Evolutionary conservation across 2,797 vertebrate species (phyloP).

Genomic region (Natrix natrix): DNA sequence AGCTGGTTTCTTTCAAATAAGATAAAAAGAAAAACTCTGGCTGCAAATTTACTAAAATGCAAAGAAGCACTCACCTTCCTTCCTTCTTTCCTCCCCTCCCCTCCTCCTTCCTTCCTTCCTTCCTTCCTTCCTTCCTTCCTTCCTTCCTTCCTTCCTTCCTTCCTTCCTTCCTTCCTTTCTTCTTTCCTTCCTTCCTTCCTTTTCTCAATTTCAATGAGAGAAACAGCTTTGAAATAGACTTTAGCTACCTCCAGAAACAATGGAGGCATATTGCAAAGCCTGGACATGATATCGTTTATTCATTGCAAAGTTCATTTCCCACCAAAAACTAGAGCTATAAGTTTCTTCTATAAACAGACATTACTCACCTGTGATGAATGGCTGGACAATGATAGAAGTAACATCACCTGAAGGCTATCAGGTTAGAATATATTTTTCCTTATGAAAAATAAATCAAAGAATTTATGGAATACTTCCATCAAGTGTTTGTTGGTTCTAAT

Average conservation of each 20-base stretch:
- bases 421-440: not conserved
- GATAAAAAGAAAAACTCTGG: not conserved
- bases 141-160: not conserved
- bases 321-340: not conserved
- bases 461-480: not conserved
- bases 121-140: too few species aligned
- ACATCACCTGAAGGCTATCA: not conserved
- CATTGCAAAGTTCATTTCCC: not conserved
- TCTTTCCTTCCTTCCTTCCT: too few species aligned
- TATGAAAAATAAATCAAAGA: not conserved
- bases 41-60: not conserved
- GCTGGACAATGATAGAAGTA: not conserved
- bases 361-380: not conserved
- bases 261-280: not conserved
- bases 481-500: not conserved
- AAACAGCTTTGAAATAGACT: not conserved
- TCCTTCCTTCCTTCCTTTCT: too few species aligned
- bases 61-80: not conserved
- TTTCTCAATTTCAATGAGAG: too few species aligned
- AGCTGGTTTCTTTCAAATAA: not conserved
- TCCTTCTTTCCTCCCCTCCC: not conserved
- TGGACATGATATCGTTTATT: not conserved
- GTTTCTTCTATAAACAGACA: not conserved
- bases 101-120: accelerated
- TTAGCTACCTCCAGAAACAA: not conserved